Percentiles rank a stretch among this genome's conserved stretches.
phyloP scores from a whole-genome alignment of 2,113 vertebrate species.

The Solea senegalensis region DNA sequence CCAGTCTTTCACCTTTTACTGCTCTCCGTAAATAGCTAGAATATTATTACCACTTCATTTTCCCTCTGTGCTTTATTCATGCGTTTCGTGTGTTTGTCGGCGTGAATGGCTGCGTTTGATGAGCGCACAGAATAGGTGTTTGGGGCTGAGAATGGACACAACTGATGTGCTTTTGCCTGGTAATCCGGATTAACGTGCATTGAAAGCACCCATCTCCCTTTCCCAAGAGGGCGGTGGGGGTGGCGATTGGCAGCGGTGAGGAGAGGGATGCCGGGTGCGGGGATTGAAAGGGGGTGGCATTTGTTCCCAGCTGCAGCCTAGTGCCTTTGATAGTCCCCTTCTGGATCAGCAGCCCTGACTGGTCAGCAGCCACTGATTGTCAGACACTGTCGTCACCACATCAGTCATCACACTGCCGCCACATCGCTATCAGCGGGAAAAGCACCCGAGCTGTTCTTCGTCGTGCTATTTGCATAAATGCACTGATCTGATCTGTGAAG shows the following conservation, averaged over 20 bases:
- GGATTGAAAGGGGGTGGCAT: constrained; percentile 56
- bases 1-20: constrained; percentile 41
- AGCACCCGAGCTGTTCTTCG: not conserved
- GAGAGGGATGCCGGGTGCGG: not conserved
- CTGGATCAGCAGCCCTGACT: constrained; percentile 46
- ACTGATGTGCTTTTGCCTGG: constrained; percentile 67
- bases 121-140: constrained; percentile 67
- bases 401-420: constrained; percentile 1
- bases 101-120: constrained; percentile 73
- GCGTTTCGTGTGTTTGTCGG: constrained; percentile 61
- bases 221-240: constrained; percentile 65
- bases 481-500: constrained; percentile 42
- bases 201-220: constrained; percentile 77
- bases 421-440: not conserved
- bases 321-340: constrained; percentile 47
- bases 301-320: constrained; percentile 77
- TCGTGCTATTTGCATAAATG: constrained; percentile 42
- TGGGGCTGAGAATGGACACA: constrained; percentile 68
- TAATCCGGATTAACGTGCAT: constrained; percentile 83
- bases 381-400: constrained; percentile 14
- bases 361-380: constrained; percentile 38
- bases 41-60: constrained; percentile 76
- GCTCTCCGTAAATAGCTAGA: constrained; percentile 68
- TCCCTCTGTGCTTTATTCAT: constrained; percentile 74
- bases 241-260: constrained; percentile 31